Evolutionary conservation across 2,797 vertebrate species (phyloP), one percentile per base, ranked within the genome.

Genomic region (Premnoplex brunnescens): DNA sequence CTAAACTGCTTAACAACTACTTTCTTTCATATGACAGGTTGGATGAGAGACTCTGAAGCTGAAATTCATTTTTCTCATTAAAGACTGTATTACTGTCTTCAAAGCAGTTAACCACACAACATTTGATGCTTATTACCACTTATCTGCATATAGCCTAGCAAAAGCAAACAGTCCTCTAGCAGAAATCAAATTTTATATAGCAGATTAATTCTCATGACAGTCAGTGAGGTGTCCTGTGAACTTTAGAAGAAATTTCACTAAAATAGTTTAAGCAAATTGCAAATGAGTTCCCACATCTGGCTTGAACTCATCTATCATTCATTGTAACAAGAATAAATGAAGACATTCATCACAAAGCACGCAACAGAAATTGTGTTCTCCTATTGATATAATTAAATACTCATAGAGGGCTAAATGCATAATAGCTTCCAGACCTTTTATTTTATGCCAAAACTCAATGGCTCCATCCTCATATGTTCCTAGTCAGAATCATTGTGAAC

Each of bases 351-450:
- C 98, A 97, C 96, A 96, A 97, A 96, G 96, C 97, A 97, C 93
- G 97, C 97, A 98, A 98, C 95, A 98, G 94, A 98, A 98, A 98
- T 97, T 97, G 97, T 98, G 98, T 98, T 98, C 97, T 97, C 60
- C 96, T 98, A 98, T 98, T 97, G 97, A 98, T 97, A 98, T 97
- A 98, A 98, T 98, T 98, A 98, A 98, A 98, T 98, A 97, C 97
- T 97, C 97, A 97, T 98, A 98, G 97, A 97, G 89, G 60, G 87
- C 96, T 97, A 98, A 98, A 97, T 97, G 79, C 91, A 96, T 97
- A 97, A 98, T 98, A 95, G 96, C 93, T 98, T 98, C 98, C 98
- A 98, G 98, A 97, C 89, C 92, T 96, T 97, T 97, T 95, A 97
- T 97, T 97, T 97, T 97, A 97, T 98, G 98, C 98, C 98, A 98